These are phyloP conservation scores for Mola mola DNA, from an alignment of 2,113 vertebrate species.

Conservation along the genomic window DNA sequence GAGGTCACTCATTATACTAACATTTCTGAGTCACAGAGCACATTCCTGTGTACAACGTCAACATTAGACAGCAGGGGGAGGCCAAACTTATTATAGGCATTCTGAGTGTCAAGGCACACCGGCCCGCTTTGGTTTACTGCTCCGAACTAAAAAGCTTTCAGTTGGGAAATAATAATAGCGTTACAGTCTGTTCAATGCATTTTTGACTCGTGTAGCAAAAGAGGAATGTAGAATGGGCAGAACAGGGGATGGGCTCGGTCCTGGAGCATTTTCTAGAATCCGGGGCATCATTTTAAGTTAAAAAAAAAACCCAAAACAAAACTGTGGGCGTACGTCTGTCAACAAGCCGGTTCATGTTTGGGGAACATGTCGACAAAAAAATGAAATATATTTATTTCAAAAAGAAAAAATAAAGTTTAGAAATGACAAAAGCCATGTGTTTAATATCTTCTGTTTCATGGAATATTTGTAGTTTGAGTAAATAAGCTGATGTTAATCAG, in stretches of 20 bases:
- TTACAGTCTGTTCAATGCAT: conserved; percentile 54
- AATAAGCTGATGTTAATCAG: conserved; percentile 12
- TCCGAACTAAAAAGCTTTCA: conserved; percentile 59
- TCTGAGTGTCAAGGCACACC: conserved; percentile 23
- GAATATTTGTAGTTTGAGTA: conserved; percentile 7
- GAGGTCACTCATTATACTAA: conserved; percentile 71
- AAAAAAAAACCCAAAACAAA: too few species aligned
- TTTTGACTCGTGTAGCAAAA: conserved; percentile 62
- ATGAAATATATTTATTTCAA: too few species aligned
- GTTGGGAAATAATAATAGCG: conserved; percentile 64
- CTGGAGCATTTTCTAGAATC: too few species aligned
- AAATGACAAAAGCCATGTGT: conserved; percentile 12
- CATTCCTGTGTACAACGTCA: conserved; percentile 65
- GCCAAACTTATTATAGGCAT: conserved; percentile 52
- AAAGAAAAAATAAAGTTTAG: background rate
- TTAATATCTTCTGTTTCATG: background rate
- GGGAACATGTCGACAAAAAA: conserved; percentile 31
- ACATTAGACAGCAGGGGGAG: conserved; percentile 24
- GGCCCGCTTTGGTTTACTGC: conserved; percentile 56
- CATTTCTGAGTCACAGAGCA: conserved; percentile 61
- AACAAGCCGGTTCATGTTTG: conserved; percentile 18
- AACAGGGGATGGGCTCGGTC: conserved; percentile 17
- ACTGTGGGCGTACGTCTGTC: conserved; percentile 26
- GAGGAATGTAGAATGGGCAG: conserved; percentile 59
- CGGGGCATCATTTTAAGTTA: too few species aligned